Evolutionary conservation across 1,140 invertebrate species (phyloP).

Genomic region (Acyrthosiphon pisum): DNA sequence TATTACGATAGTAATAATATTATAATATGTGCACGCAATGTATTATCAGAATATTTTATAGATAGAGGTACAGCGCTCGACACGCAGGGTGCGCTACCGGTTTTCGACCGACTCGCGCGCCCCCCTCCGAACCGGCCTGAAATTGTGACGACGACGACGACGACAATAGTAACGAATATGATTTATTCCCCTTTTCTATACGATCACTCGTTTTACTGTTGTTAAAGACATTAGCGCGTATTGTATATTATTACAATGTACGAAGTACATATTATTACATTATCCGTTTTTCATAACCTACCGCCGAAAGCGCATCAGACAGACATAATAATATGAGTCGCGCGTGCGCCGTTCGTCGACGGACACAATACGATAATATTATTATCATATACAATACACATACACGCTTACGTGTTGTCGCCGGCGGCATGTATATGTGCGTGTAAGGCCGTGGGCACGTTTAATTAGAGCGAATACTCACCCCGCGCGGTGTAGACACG

Average conservation of each 20-base stretch:
- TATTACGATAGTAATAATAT: not conserved
- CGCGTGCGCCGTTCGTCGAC: no score
- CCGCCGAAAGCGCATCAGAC: not conserved
- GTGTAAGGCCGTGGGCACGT: not conserved
- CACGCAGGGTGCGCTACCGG: not conserved
- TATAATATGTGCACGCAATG: not conserved
- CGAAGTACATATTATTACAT: not conserved
- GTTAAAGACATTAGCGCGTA: not conserved
- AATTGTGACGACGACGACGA: not conserved
- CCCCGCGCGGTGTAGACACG: not conserved
- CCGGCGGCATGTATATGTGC: no score
- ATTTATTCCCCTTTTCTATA: not conserved
- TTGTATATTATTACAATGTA: not conserved
- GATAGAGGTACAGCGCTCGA: not conserved
- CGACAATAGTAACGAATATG: not conserved
- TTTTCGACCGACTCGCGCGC: not conserved
- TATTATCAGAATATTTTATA: no score
- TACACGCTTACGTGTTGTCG: not conserved
- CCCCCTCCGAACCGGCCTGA: not conserved
- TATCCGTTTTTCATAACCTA: not conserved
- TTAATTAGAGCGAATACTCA: not conserved
- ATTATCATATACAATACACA: not conserved
- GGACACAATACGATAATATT: not conserved
- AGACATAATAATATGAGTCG: not conserved
- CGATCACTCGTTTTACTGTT: not conserved